These are phyloP conservation scores for Ferdinandea cuprea DNA, from an alignment of 2,888 invertebrate genomes.

Conservation along the genomic window DNA sequence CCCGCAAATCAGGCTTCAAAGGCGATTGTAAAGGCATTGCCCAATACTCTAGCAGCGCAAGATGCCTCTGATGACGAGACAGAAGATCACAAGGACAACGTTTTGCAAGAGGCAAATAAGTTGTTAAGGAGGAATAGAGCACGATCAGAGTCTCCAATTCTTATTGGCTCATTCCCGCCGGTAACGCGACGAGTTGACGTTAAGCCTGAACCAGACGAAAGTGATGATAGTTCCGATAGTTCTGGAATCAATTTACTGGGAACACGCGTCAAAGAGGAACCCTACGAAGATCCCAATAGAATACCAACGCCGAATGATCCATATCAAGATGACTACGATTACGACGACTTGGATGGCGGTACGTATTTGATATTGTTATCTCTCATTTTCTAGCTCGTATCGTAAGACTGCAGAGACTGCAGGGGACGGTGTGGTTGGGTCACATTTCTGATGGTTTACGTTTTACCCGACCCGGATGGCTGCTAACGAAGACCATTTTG, in stretches of 20 bases:
- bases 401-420: no score
- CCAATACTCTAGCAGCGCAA: no score
- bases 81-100: slow-evolving; percentile 70
- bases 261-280: slow-evolving; percentile 75
- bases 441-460: no score
- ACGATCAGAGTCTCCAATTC: slow-evolving; percentile 5
- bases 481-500: no score
- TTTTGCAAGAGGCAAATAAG: slow-evolving; percentile 66
- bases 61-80: no score
- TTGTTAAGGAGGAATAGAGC: slow-evolving; percentile 25
- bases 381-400: no score
- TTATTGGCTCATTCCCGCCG: background rate
- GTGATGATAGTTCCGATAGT: slow-evolving; percentile 65
- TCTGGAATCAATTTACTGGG: slow-evolving; percentile 65
- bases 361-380: slow-evolving; percentile 6
- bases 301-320: slow-evolving; percentile 36
- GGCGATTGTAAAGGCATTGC: no score
- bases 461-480: no score
- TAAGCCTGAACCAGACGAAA: slow-evolving; percentile 40
- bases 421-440: no score
- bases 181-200: background rate
- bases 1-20: no score
- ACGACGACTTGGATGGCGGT: slow-evolving; percentile 65
- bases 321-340: slow-evolving; percentile 66
- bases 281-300: slow-evolving; percentile 39